phyloP scores from a whole-genome alignment of 2,113 vertebrate species.

The Rhinopomastus cyanomelas region DNA sequence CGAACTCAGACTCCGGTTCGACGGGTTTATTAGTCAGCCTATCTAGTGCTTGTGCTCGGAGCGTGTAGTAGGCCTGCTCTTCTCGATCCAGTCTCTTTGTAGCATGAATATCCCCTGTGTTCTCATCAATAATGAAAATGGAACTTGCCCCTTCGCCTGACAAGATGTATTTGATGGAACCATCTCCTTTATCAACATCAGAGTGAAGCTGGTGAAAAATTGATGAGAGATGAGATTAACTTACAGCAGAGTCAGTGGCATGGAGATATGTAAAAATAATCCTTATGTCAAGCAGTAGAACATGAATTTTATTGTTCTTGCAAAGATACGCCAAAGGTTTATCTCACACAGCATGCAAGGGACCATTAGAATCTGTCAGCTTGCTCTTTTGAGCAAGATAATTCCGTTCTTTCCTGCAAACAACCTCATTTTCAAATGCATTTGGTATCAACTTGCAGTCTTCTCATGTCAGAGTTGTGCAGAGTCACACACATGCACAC shows the following conservation, averaged over 20 bases:
- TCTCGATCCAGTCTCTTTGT: slow-evolving; percentile 95
- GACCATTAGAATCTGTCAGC: slow-evolving; percentile 31
- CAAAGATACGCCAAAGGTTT: slow-evolving; percentile 47
- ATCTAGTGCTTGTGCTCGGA: slow-evolving; percentile 91
- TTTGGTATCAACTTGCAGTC: neutral
- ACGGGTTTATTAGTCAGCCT: slow-evolving; percentile 87
- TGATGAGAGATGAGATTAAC: slow-evolving; percentile 78
- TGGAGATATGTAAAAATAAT: slow-evolving; percentile 68
- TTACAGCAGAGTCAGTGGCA: slow-evolving; percentile 66
- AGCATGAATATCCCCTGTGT: slow-evolving; percentile 96
- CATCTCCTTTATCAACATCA: slow-evolving; percentile 94
- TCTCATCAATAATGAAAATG: slow-evolving; percentile 98
- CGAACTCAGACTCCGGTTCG: slow-evolving; percentile 91
- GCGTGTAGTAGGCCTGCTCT: slow-evolving; percentile 93
- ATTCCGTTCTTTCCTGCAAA: slow-evolving; percentile 39
- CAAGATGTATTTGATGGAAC: slow-evolving; percentile 95
- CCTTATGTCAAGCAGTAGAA: slow-evolving; percentile 34
- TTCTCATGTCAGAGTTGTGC: neutral
- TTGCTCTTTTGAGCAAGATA: neutral
- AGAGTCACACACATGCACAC: neutral
- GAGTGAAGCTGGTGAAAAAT: slow-evolving; percentile 92
- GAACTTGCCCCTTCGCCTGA: slow-evolving; percentile 93
- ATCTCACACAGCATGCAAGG: neutral
- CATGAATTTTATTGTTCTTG: slow-evolving; percentile 56
- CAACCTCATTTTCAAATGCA: slow-evolving; percentile 2